These are phyloP conservation scores for Agrenia bidenticulata DNA, from an alignment of 2,888 invertebrate species.

Conservation along the genomic window DNA sequence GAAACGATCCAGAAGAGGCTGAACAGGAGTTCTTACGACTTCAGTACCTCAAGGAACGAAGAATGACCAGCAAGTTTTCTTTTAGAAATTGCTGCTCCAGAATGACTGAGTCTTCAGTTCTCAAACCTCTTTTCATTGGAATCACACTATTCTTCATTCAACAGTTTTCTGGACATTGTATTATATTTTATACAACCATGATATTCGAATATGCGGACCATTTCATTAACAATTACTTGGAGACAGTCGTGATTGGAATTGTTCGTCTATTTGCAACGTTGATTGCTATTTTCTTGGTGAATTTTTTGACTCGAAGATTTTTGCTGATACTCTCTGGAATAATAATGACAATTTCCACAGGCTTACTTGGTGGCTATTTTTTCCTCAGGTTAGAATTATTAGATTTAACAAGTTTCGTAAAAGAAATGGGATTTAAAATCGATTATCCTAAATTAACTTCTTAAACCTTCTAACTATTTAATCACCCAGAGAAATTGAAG, in stretches of 20 bases:
- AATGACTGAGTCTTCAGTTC: slow-evolving; percentile 34
- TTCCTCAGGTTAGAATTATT: no score
- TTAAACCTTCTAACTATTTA: no score
- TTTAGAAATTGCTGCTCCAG: slow-evolving; percentile 28
- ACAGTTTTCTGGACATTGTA: slow-evolving; percentile 51
- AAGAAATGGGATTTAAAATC: no score
- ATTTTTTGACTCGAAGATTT: slow-evolving; percentile 42
- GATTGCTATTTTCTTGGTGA: slow-evolving; percentile 47
- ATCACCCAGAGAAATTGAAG: slow-evolving; percentile 42
- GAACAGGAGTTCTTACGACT: slow-evolving; percentile 50
- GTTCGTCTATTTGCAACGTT: slow-evolving; percentile 49
- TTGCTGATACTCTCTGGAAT: slow-evolving; percentile 46
- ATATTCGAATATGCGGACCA: slow-evolving; percentile 51
- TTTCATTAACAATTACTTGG: slow-evolving; percentile 49
- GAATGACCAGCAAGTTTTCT: slow-evolving; percentile 19
- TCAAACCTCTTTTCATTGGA: slow-evolving; percentile 44
- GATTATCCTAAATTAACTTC: no score
- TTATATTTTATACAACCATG: slow-evolving; percentile 50
- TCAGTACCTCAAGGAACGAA: slow-evolving; percentile 49
- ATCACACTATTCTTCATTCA: slow-evolving; percentile 46
- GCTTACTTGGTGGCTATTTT: slow-evolving; percentile 47
- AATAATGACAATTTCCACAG: slow-evolving; percentile 43
- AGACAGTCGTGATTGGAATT: slow-evolving; percentile 48
- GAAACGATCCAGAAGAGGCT: slow-evolving; percentile 48
- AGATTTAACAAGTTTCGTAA: no score